These are phyloP conservation scores for Polyodon spathula DNA, from an alignment of 2,113 vertebrate species.

Conservation along the genomic window DNA sequence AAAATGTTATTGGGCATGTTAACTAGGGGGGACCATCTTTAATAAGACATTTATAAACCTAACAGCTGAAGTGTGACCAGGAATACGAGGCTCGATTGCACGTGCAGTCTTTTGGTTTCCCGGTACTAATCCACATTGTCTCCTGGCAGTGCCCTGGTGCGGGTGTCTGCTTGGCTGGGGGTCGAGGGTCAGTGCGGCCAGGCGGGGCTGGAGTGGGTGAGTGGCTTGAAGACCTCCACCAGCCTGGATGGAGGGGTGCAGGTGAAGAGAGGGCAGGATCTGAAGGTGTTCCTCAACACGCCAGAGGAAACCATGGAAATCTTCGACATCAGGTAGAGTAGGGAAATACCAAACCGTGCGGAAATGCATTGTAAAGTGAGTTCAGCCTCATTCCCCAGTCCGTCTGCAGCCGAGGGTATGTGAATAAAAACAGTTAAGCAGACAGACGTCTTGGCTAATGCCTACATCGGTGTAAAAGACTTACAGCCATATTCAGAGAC, in stretches of 20 bases:
- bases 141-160: conserved; percentile 54
- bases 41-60: no score
- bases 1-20: no score
- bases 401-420: no score
- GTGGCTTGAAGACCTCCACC: conserved; percentile 49
- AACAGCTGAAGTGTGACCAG: neutral
- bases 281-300: conserved; percentile 67
- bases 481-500: no score
- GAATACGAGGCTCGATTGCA: neutral
- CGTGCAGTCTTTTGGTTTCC: conserved; percentile 2
- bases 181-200: conserved; percentile 54
- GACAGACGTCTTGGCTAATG: no score
- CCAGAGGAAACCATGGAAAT: conserved; percentile 71
- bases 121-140: neutral
- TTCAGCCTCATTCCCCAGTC: no score
- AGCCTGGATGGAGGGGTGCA: conserved; percentile 70
- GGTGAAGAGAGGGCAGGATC: conserved; percentile 63
- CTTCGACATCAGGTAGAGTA: conserved; percentile 58
- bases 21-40: no score
- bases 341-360: no score
- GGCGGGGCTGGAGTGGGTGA: conserved; percentile 66
- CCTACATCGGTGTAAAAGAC: no score
- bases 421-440: no score
- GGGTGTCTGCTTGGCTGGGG: conserved; percentile 63
- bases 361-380: no score